Evolutionary conservation across 2,797 vertebrate species (phyloP).

Genomic region (Pitangus sulphuratus): DNA sequence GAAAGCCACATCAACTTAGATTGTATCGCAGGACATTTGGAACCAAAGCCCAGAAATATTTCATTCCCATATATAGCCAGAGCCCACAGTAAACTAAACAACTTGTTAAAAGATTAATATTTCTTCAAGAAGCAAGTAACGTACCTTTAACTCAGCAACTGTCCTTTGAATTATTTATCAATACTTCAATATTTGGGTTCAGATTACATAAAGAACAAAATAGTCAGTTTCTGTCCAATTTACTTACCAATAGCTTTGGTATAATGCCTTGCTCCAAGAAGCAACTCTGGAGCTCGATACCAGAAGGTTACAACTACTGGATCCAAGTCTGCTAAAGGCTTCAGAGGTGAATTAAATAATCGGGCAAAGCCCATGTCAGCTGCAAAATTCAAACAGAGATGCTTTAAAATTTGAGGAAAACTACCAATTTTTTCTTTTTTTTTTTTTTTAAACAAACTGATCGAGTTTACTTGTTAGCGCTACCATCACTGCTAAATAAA

Average conservation of each 20-base stretch:
- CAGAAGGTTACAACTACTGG: conserved; percentile 99
- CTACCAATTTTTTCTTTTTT: not conserved
- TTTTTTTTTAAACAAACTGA: not conserved
- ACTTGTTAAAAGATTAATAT: not conserved
- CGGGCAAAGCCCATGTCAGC: conserved; percentile 99
- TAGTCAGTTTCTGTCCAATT: not conserved
- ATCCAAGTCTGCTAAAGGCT: conserved; percentile 99
- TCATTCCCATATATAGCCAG: not conserved
- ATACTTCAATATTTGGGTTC: not conserved
- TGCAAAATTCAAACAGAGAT: conserved; percentile 76
- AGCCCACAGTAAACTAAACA: not conserved
- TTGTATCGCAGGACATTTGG: not conserved
- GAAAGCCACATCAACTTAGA: not conserved
- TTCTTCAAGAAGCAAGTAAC: not conserved
- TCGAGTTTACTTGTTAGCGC: conserved; percentile 23
- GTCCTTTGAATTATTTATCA: not conserved
- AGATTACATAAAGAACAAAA: not conserved
- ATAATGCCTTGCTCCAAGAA: conserved; percentile 99
- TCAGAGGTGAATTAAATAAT: conserved; percentile 99
- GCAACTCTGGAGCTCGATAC: conserved; percentile 98
- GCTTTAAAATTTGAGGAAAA: conserved; percentile 44
- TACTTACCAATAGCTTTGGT: conserved; percentile 99
- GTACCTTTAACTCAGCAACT: not conserved
- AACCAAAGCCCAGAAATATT: not conserved
- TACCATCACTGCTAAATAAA: conserved; percentile 51